Evolutionary conservation across 2,113 vertebrate species (phyloP), one percentile per base, ranked within the genome.

Genomic region (Illadopsis cleaveri): DNA sequence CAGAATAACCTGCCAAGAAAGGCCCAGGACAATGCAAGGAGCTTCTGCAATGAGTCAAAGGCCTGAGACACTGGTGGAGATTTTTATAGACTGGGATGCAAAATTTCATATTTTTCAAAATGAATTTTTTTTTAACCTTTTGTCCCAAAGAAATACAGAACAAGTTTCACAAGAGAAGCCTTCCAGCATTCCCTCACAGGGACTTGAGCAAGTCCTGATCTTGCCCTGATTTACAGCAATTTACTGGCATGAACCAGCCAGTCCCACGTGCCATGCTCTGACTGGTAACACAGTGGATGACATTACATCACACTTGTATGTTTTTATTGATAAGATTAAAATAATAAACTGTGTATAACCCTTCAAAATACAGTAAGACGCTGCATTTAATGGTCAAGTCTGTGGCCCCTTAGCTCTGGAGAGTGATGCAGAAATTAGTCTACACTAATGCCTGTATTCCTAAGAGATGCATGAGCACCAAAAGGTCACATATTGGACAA

Each of bases 1-100:
- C 25, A 68, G 73, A 89, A 64, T 13, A 66, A 56, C 2, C 14
- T 35, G 47, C 44, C 56, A 17, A 44, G 58, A 77, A 83, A 77
- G 11, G 18, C 35, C 25, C 0, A 3, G 48, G 40, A 77, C 51
- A 84, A 60, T 0, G 0, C 0, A 0, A 48, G 69, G 33, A 12
- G 9, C 38, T 86, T 54, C 62, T 80, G 33, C 0, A 3, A 54
- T 33, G 57, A 25, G 21, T 54, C 4, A 4, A 69, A 92, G 84
- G 8, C 11, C 35, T 12, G 47, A 70, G 47, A 47, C 0, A 1
- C 27, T 31, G 13, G 6, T 6, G 5, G 56, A 84, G 35, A 75
- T 7, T 18, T 83, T 56, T 44, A 53, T 62, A 73, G 31, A 33
- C 2, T 64, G 31, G 10, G 53, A 33, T 42, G 21, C 14, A 77